A percentile compares a stretch with the other conserved stretches of the same genome.
phyloP scores from a whole-genome alignment of 2,113 vertebrate species.

The Sorex araneus region DNA sequence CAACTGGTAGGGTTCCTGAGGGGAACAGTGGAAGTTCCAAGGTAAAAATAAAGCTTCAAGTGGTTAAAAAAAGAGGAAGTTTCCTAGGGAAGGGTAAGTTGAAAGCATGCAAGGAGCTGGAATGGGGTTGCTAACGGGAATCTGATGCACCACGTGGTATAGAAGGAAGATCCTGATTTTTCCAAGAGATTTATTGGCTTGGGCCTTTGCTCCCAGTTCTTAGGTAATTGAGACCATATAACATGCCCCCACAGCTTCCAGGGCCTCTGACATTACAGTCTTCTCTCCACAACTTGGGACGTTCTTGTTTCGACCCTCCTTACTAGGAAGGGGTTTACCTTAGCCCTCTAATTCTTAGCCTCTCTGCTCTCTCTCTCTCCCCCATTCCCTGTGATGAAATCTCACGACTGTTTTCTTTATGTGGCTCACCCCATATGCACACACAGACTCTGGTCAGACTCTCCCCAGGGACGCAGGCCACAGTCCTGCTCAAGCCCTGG shows the following conservation, averaged over 20 bases:
- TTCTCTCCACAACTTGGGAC: background rate
- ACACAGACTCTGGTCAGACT: background rate
- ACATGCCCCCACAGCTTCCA: background rate
- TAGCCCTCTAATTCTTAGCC: background rate
- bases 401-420: background rate
- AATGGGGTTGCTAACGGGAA: background rate
- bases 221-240: constrained; percentile 9
- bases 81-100: constrained; percentile 31
- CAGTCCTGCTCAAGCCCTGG: too few relatives aligned
- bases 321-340: background rate
- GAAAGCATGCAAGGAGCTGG: background rate
- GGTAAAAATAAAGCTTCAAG: constrained; percentile 45
- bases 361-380: background rate
- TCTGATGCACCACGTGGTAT: background rate
- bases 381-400: background rate
- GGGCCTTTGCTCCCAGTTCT: constrained; percentile 19
- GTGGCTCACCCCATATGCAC: background rate
- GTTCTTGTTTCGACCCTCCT: background rate
- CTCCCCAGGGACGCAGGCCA: background rate
- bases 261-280: background rate
- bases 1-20: constrained; percentile 26
- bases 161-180: constrained; percentile 10
- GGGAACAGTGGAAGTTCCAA: constrained; percentile 25
- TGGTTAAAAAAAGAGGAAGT: constrained; percentile 24
- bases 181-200: background rate